Base-by-base conservation (phyloP, 2,797 vertebrate genomes). In the Nyctalus aviator region DNA sequence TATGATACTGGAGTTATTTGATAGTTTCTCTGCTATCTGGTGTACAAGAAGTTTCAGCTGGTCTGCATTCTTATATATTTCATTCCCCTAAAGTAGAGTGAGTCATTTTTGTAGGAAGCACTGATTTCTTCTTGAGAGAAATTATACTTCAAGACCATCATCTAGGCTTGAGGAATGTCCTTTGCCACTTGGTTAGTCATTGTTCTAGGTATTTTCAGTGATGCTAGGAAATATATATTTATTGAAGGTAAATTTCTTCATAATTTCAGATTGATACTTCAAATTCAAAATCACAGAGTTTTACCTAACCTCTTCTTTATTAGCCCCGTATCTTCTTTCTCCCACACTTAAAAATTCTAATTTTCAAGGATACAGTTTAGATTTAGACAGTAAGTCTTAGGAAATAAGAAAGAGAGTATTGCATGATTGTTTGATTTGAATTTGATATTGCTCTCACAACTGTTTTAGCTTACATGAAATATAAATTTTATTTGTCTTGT, bases 321-420 rank as follows among this genome's bases (percentile, higher is more conserved):
- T 59, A 73, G 53, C 25, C 37, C 23, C 50, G 4, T 73, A 25
- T 69, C 11, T 55, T 6, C 13, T 50, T 82, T 55, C 30, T 68
- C 59, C 20, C 5, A 55, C 8, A 25, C 35, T 46, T 41, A 76
- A 76, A 35, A 50, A 44, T 82, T 9, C 11, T 13, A 30, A 68
- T 84, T 83, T 95, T 46, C n/a, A 90, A 79, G 9, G 41, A 75
- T 75, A 48, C 5, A n/a, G 75, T 30, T 21, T 14, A 72, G 86
- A 91, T 73, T 73, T 90, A 71, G 59, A 59, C 5, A 11, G 11
- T 30, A 27, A 59, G 59, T 62, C 59, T 62, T 62, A 62, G 59
- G 76, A 79, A 30, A 85, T 18, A 5, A 86, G 46, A 91, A 85
- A 75, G 81, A 48, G 82, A 90, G 8, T 59, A 69, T n/a, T 83